Evolutionary conservation across 2,888 invertebrate genomes (phyloP), one percentile per base, ranked within the genome.

Genomic region (Shargacucullia verbasci): DNA sequence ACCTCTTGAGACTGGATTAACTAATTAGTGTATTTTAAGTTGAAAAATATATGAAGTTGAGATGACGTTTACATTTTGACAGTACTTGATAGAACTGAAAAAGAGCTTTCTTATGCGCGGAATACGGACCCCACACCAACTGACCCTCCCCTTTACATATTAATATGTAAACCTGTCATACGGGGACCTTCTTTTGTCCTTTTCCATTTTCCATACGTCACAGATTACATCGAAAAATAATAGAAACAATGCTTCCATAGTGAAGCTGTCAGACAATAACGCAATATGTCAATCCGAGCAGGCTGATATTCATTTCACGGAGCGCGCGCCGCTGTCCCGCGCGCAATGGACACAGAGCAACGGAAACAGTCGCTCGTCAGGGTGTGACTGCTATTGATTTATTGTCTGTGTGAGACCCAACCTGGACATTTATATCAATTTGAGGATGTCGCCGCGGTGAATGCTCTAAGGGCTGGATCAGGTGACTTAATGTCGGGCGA

Each of bases 401-500:
- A 70, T 68, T 20, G 46, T 49, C 41, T 39, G 54, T 50, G 59
- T 44, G 60, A 47, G 20, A 43, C 43, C 13, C 34, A 39, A 34
- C 50, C 59, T 52, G 47, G 57, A 70, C 59, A 70, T 73, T 64
- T 73, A 59, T 73, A 74, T 76, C 77, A 64, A 76, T 74, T 74
- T 61, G 45, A 57, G 41, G 13, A 53, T 11, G 33, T 48, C 40
- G 33, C 41, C 20, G 34, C 43, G 25, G 37, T 59, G 58, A 55
- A 60, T 61, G 45, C 59, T 55, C 56, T 1, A 34, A 54, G 52
- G 62, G 61, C 39, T 43, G 14, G 38, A 12, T 27, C 67, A 45
- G 52, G 47, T 56, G 39, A 38, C 11, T 15, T 14, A 52, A 38
- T 12, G 39, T 13, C 2, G 11, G 25, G 29, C 44, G 34, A 65